phyloP scores from a whole-genome alignment of 2,888 invertebrate species.

The Eupithecia abbreviata region DNA sequence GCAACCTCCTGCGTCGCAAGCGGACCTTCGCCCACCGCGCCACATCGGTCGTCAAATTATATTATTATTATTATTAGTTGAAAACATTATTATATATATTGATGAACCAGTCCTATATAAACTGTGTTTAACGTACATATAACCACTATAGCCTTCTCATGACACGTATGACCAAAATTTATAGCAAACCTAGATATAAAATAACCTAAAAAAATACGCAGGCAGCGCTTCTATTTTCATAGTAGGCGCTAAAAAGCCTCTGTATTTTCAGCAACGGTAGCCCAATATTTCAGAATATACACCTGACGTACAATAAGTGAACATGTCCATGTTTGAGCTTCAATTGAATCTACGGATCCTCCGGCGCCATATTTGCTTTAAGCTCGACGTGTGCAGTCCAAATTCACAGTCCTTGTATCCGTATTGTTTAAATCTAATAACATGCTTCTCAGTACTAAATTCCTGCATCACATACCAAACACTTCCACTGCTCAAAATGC shows the following conservation, averaged over 20 bases:
- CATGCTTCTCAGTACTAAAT: background rate
- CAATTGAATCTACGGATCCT: constrained; percentile 43
- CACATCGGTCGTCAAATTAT: too few relatives aligned
- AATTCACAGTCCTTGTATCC: background rate
- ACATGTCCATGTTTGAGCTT: constrained; percentile 38
- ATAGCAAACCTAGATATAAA: background rate
- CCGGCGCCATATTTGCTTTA: constrained; percentile 32
- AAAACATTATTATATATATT: too few relatives aligned
- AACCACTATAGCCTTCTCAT: too few relatives aligned
- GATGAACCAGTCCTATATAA: too few relatives aligned
- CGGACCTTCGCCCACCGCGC: too few relatives aligned
- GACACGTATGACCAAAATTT: background rate
- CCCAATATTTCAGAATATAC: background rate
- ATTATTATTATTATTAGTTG: too few relatives aligned
- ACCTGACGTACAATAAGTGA: constrained; percentile 28
- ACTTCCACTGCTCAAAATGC: too few relatives aligned
- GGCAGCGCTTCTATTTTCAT: background rate
- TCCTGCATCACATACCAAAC: background rate
- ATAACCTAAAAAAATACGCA: background rate
- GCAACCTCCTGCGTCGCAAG: too few relatives aligned
- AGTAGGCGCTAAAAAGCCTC: background rate
- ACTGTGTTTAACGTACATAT: too few relatives aligned
- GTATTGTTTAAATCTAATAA: background rate
- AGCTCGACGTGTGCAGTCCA: background rate
- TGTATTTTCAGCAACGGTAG: constrained; percentile 5